phyloP scores from a whole-genome alignment of 2,113 vertebrate genomes.

The Clarias macrocephalus region DNA sequence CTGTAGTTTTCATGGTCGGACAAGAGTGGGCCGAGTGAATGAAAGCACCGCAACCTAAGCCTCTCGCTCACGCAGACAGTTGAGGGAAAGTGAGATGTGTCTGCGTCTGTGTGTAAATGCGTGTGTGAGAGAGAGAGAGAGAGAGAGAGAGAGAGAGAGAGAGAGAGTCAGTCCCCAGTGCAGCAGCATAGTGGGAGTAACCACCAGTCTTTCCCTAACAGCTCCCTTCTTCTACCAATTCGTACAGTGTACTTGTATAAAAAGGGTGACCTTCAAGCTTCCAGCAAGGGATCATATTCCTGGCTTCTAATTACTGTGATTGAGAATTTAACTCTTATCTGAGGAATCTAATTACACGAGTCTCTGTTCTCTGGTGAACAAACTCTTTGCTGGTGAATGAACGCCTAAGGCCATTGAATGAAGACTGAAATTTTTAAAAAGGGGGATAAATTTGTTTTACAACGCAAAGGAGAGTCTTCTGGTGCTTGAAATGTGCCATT shows the following conservation, averaged over 20 bases:
- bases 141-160: too few species aligned
- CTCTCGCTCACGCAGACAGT: not conserved
- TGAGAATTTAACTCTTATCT: constrained; percentile 46
- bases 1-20: constrained; percentile 44
- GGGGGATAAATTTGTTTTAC: not conserved
- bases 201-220: constrained; percentile 3
- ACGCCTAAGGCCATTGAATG: constrained; percentile 10
- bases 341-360: constrained; percentile 47
- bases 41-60: not conserved
- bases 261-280: constrained; percentile 38
- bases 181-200: not conserved
- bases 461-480: not conserved
- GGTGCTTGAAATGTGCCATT: not conserved
- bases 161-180: not conserved
- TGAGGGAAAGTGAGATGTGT: too few species aligned
- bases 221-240: not conserved
- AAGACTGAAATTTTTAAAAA: not conserved
- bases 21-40: constrained; percentile 33
- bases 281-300: constrained; percentile 45
- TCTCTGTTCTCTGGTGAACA: constrained; percentile 47
- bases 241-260: constrained; percentile 3
- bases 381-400: constrained; percentile 18
- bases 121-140: too few species aligned
- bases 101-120: too few species aligned
- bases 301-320: constrained; percentile 49